Evolutionary conservation across 2,797 vertebrate species (phyloP).

Genomic region (Vespertilio murinus): DNA sequence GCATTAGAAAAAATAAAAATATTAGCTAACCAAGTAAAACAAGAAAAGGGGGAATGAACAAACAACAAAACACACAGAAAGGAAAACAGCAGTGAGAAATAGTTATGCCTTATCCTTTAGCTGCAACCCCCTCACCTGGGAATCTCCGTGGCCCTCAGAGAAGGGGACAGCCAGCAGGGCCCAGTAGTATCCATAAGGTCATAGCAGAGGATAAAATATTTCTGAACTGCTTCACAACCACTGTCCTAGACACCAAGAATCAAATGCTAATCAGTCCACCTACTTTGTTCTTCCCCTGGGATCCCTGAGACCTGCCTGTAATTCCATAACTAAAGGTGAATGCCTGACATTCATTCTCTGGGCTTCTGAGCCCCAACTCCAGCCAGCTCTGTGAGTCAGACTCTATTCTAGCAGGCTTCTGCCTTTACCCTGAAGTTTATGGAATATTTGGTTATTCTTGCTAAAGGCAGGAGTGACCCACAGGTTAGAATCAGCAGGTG

Average conservation of each 20-base stretch:
- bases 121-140: too few species aligned
- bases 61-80: background rate
- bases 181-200: background rate
- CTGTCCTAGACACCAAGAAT: background rate
- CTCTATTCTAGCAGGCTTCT: background rate
- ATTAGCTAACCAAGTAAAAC: background rate
- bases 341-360: background rate
- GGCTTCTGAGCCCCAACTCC: background rate
- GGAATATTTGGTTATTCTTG: background rate
- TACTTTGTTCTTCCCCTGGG: background rate
- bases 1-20: background rate
- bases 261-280: background rate
- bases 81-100: background rate
- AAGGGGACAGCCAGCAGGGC: background rate
- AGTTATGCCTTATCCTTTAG: background rate
- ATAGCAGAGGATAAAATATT: background rate
- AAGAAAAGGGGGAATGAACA: background rate
- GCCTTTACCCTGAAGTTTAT: background rate
- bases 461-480: background rate
- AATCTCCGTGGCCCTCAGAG: background rate
- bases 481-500: background rate
- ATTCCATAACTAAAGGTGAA: background rate
- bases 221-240: background rate
- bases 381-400: rapidly evolving
- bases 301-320: background rate